Base-by-base conservation (phyloP, 2,113 vertebrate genomes). In the Tauraco erythrolophus region DNA sequence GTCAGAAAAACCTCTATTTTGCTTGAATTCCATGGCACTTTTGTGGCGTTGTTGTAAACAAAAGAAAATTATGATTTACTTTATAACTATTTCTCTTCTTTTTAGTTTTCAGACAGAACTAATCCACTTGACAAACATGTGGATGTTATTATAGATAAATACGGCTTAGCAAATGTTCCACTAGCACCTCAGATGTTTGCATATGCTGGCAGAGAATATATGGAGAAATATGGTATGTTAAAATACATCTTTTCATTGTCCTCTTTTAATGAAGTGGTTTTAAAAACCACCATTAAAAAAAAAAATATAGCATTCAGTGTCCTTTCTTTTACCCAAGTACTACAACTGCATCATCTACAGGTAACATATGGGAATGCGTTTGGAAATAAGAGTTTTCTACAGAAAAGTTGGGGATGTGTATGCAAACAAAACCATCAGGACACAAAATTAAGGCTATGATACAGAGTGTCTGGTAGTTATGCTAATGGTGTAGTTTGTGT, bases 221-320 rank as follows among this genome's bases (percentile, higher is more conserved):
- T 99, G 98, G 99, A 99, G 94, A 99, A 99, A 98, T 99, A 99
- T 2, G 99, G 99, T 99, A 98, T 88, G 96, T 68, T 54, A 61
- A 79, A 83, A 54, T 31, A 23, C 3, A 23, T 56, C 17, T 30
- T 81, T 57, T 72, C 27, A 43, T 56, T 86, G 45, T 64, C 45
- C 27, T 78, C 16, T 89, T 35, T 72, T 54, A 71, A 48, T 28
- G 11, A 68, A 78, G 10, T 64, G 13, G n/a, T 48, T 82, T 57
- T 0, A 45, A 92, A 45, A 21, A 43, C 41, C 41, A 43, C 41
- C 41, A 43, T 82, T 57, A 0, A 45, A 92, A 45, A 21, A 22
- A 37, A 80, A 30, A 17, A 19, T 7, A 8, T 30, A 48, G 54
- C 18, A 39, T 76, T 79, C 39, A 16, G 10, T 60, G 25, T 56